phyloP scores from a whole-genome alignment of 2,113 vertebrate genomes.

The Junco hyemalis region DNA sequence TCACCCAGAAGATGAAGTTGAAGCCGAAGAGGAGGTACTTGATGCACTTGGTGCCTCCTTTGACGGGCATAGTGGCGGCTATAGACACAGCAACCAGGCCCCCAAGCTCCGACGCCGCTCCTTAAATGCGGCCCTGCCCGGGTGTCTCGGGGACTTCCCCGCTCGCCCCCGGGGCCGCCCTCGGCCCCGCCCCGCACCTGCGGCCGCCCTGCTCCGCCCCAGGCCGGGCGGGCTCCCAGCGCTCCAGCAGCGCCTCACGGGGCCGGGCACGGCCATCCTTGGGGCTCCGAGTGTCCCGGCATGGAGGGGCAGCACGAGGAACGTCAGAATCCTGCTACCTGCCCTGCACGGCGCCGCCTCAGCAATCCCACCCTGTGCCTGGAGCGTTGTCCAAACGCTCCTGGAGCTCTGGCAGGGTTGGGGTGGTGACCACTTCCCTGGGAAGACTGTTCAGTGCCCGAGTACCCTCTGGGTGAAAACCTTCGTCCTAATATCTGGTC shows the following conservation, averaged over 20 bases:
- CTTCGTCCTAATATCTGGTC: neutral
- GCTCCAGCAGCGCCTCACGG: neutral
- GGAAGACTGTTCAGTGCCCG: neutral
- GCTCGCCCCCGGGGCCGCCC: neutral
- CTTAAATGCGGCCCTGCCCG: neutral
- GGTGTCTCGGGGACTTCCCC: neutral
- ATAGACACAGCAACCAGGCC: accelerated
- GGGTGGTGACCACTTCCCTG: neutral
- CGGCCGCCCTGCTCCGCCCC: neutral
- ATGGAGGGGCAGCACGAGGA: accelerated
- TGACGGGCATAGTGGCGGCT: constrained; percentile 73
- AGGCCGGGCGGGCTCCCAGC: neutral
- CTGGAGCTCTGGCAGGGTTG: neutral
- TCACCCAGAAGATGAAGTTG: constrained; percentile 96
- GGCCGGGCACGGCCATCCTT: accelerated
- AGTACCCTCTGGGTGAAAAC: neutral
- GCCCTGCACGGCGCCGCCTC: neutral
- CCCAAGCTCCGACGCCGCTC: neutral
- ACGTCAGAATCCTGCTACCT: accelerated
- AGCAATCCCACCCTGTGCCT: neutral
- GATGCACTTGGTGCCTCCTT: constrained; percentile 91
- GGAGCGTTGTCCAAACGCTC: neutral
- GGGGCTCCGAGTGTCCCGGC: accelerated
- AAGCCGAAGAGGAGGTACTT: constrained; percentile 94
- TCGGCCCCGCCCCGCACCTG: neutral